Percentiles rank a stretch among this genome's conserved stretches.
Evolutionary conservation across 2,113 vertebrate genomes (phyloP).

Genomic region (Barbus barbus): DNA sequence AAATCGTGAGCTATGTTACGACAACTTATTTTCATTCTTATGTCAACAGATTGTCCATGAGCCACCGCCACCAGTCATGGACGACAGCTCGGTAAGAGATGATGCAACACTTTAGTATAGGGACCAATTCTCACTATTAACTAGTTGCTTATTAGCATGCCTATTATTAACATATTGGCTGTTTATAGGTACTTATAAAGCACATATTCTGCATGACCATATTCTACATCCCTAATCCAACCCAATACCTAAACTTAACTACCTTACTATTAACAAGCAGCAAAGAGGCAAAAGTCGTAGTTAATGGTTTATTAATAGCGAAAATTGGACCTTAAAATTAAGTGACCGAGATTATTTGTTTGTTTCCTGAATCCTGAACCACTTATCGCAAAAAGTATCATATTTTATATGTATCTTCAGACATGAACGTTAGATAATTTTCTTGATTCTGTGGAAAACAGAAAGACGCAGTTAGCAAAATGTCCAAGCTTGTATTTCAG

Average conservation of each 20-base stretch:
- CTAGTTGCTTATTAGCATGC: too few species aligned
- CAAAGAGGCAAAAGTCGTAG: constrained; percentile 12
- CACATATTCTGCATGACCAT: too few species aligned
- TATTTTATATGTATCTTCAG: background rate
- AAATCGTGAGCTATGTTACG: too few species aligned
- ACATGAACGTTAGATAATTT: background rate
- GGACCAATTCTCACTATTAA: constrained; percentile 40
- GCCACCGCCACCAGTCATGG: constrained; percentile 68
- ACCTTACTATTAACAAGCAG: too few species aligned
- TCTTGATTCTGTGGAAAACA: background rate
- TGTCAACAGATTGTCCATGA: constrained; percentile 75
- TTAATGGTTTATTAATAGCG: too few species aligned
- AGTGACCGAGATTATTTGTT: background rate
- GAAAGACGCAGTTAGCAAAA: background rate
- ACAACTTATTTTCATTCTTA: constrained; percentile 3
- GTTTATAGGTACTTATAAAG: too few species aligned
- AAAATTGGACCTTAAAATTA: constrained; percentile 49
- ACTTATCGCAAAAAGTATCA: background rate
- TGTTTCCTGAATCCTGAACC: background rate
- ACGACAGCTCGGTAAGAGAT: constrained; percentile 72
- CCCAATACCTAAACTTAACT: too few species aligned
- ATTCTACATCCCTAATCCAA: too few species aligned
- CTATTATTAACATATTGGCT: too few species aligned
- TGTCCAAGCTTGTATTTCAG: too few species aligned
- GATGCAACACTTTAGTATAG: too few species aligned